These are phyloP conservation scores for Melieria omissa DNA, from an alignment of 2,888 invertebrate genomes.

Conservation along the genomic window DNA sequence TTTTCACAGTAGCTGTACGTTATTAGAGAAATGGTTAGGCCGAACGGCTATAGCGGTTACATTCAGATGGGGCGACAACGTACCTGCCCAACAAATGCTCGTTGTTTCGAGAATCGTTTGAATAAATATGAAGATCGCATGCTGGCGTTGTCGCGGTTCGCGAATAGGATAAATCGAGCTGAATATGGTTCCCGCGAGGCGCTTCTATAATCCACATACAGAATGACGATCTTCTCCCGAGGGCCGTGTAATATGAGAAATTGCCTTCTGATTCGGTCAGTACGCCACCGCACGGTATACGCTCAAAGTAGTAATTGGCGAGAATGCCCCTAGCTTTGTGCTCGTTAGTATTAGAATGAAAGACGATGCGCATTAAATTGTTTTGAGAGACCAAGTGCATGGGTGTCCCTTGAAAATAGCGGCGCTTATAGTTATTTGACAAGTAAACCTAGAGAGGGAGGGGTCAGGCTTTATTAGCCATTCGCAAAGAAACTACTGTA, in stretches of 20 bases:
- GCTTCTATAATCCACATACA: slow-evolving; percentile 73
- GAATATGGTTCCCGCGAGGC: slow-evolving; percentile 70
- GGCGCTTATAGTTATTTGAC: slow-evolving; percentile 44
- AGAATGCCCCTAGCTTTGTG: slow-evolving; percentile 73
- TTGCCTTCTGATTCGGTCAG: slow-evolving; percentile 65
- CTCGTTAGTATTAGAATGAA: slow-evolving; percentile 71
- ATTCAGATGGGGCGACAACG: slow-evolving; percentile 6
- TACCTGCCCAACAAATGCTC: slow-evolving; percentile 48
- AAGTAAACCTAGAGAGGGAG: slow-evolving; percentile 48
- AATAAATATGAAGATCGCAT: slow-evolving; percentile 42
- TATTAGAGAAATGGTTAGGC: not conserved
- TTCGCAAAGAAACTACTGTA: not conserved
- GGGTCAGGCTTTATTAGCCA: not conserved
- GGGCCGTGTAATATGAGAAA: slow-evolving; percentile 18
- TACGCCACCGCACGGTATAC: slow-evolving; percentile 78
- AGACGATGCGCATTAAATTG: slow-evolving; percentile 79
- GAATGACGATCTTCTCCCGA: not conserved
- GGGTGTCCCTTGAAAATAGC: slow-evolving; percentile 48
- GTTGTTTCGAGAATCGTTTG: slow-evolving; percentile 41
- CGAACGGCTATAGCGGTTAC: not conserved
- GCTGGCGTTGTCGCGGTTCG: too few species aligned
- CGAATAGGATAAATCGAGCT: slow-evolving; percentile 42
- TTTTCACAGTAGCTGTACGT: slow-evolving; percentile 39
- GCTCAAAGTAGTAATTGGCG: slow-evolving; percentile 76
- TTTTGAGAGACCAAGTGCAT: slow-evolving; percentile 74